Evolutionary conservation across 2,797 vertebrate species (phyloP).

Genomic region (Neosalanx taihuensis): DNA sequence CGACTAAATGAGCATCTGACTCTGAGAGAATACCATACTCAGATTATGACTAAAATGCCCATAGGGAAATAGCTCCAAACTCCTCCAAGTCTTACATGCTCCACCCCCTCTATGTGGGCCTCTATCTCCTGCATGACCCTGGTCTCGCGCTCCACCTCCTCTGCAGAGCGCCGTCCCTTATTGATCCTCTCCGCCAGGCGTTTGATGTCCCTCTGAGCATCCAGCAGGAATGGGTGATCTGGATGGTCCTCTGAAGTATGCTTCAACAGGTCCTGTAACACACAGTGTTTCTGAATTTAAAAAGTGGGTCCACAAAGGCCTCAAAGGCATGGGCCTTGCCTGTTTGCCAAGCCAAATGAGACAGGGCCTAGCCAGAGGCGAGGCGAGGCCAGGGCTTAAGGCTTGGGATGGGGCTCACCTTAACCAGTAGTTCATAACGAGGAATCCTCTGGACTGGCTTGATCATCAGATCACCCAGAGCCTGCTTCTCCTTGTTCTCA

Average conservation of each 20-base stretch:
- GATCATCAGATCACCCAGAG: constrained; percentile 95
- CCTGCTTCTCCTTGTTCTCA: constrained; percentile 99
- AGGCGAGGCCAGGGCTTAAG: neutral
- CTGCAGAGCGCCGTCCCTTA: constrained; percentile 89
- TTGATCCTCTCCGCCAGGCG: constrained; percentile 94
- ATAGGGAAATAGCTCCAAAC: neutral
- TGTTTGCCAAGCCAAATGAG: too few relatives aligned
- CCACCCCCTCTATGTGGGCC: constrained; percentile 95
- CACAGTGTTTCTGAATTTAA: neutral
- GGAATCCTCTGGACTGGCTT: constrained; percentile 97
- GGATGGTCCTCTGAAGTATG: constrained; percentile 95
- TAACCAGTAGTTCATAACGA: constrained; percentile 94
- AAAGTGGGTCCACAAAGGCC: too few relatives aligned
- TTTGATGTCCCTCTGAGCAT: constrained; percentile 94
- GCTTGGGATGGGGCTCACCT: constrained; percentile 69
- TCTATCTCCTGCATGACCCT: constrained; percentile 97
- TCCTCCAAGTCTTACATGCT: constrained; percentile 78
- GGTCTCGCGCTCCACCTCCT: constrained; percentile 91
- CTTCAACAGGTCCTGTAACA: constrained; percentile 88
- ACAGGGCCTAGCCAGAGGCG: neutral
- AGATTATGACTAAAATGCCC: too few relatives aligned
- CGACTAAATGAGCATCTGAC: neutral
- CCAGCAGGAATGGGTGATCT: constrained; percentile 84
- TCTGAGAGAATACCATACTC: too few relatives aligned
- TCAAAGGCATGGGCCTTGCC: neutral